phyloP scores from a whole-genome alignment of 2,113 vertebrate genomes.

The Malurus alboscapulatus region DNA sequence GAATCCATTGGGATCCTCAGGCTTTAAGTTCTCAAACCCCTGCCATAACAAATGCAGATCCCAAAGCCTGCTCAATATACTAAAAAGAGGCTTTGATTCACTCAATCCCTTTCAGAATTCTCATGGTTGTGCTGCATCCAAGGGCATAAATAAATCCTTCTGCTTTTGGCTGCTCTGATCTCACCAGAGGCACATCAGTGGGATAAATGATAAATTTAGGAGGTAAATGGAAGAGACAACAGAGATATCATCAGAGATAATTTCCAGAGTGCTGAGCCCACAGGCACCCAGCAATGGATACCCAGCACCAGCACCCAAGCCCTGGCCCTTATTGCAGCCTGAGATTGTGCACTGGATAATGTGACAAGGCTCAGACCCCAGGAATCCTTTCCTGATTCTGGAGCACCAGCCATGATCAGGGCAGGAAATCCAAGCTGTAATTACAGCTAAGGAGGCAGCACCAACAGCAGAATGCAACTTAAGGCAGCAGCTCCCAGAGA shows the following conservation, averaged over 20 bases:
- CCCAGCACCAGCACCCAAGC: background rate
- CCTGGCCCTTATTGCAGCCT: background rate
- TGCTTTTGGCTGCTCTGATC: background rate
- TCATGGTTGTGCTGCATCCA: background rate
- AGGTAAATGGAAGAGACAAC: background rate
- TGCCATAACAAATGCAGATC: background rate
- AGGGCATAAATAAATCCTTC: background rate
- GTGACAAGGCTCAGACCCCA: background rate
- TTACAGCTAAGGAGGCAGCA: background rate
- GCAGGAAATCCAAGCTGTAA: background rate
- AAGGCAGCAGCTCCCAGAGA: background rate
- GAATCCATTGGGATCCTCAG: background rate
- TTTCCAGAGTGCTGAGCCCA: background rate
- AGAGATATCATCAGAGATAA: background rate
- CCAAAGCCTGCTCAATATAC: background rate
- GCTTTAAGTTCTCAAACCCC: background rate
- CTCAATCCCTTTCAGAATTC: accelerated
- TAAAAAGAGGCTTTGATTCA: background rate
- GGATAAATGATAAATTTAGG: background rate
- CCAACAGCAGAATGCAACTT: background rate
- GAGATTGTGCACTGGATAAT: background rate
- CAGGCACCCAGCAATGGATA: background rate
- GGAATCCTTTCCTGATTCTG: background rate
- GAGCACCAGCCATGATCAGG: background rate
- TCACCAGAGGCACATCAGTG: background rate